Evolutionary conservation across 2,113 vertebrate species (phyloP), one percentile per base, ranked within the genome.

Genomic region (Leucosticte australis): DNA sequence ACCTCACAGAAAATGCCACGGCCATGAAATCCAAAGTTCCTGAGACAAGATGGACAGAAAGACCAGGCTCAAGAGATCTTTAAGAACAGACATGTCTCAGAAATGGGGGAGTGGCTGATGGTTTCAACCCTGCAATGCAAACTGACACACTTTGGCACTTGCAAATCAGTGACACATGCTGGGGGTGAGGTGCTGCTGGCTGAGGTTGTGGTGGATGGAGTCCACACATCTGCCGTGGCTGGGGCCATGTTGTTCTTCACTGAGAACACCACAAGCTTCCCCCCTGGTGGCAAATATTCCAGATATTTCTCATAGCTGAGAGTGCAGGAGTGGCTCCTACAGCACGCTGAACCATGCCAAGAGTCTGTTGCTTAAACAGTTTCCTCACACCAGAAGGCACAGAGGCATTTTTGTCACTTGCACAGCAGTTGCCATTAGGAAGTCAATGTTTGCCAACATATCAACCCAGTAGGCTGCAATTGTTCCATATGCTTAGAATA

Each of bases 371-470:
- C 81, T 92, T 81, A 60, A 94, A 94, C 91, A 85, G 87, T 89
- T 95, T 84, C 91, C 77, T 97, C 78, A 57, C 91, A 94, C 74
- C 92, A 96, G 91, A 95, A 95, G 94, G 94, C 94, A 89, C 78
- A 76, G 93, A 96, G 94, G 74, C 87, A 80, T 94, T 97, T 97
- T 93, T 94, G 90, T 96, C 94, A 95, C 93, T 96, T 65, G 82
- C 95, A 93, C 93, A 91, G 94, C 94, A 95, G 92, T 56, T 94
- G 79, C 93, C 89, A 93, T 97, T 96, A 94, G 78, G 90, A 94
- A 96, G 90, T 71, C 94, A 93, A 67, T 94, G 93, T 96, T 96
- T 93, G 90, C 92, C 94, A 96, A 95, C 94, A 88, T 78, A 96
- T 67, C 92, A 94, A 67, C 94, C 92, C 94, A 96, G 96, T 82